phyloP scores from a whole-genome alignment of 2,113 vertebrate genomes.

The Protobothrops mucrosquamatus region DNA sequence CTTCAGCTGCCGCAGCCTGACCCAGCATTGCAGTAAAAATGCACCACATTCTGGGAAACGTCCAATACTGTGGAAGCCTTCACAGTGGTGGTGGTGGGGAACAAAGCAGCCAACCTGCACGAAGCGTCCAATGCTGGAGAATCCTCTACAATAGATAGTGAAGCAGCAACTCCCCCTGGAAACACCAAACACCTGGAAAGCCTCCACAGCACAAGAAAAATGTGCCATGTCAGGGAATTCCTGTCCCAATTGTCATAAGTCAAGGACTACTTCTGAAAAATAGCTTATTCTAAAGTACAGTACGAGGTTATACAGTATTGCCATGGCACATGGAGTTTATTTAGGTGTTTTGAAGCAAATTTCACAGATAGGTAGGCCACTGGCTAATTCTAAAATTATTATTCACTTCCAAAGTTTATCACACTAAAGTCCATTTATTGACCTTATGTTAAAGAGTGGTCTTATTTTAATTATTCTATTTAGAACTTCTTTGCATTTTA shows the following conservation, averaged over 20 bases:
- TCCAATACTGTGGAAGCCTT: too few relatives aligned
- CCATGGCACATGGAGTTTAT: background rate
- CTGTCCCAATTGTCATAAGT: background rate
- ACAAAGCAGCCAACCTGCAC: background rate
- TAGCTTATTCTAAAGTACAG: background rate
- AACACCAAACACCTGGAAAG: background rate
- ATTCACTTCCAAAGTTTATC: background rate
- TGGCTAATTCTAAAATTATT: background rate
- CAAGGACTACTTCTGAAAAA: background rate
- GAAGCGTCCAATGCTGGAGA: too few relatives aligned
- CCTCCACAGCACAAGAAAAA: background rate
- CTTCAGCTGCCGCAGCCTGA: background rate
- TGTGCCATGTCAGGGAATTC: background rate
- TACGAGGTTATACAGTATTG: background rate
- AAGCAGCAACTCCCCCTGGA: background rate
- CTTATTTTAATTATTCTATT: slow-evolving; percentile 39
- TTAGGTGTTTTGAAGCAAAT: background rate
- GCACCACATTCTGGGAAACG: background rate
- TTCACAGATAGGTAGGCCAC: background rate
- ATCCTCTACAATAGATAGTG: background rate
- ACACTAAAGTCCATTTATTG: slow-evolving; percentile 15
- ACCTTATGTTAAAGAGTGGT: background rate
- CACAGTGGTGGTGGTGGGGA: too few relatives aligned
- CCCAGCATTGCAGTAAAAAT: background rate
- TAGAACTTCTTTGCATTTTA: background rate